Base-by-base conservation (phyloP, 2,888 invertebrate species). In the Philereme vetulata region DNA sequence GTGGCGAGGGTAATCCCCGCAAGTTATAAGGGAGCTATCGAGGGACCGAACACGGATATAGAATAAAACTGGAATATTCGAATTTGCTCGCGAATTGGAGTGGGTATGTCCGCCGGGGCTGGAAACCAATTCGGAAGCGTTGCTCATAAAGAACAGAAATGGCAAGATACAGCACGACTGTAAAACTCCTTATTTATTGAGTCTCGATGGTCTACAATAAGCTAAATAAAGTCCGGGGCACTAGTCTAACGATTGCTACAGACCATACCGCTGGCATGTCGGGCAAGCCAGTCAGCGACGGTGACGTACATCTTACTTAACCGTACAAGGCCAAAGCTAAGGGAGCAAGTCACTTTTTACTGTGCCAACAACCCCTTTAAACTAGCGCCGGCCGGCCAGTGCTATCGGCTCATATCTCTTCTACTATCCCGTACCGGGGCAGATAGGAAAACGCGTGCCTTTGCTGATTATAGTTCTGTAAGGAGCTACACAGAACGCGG, bases 1-100 rank as follows among this genome's bases (percentile, higher is more conserved):
- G 82, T 81, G 81, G 70, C 77, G 72, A 66, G 76, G 81, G 80
- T 78, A 81, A 82, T 82, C 78, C 80, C 60, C 51, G 63, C 76
- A 72, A 76, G 79, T 80, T 84, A 81, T 81, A 74, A 76, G 75
- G 75, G 70, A 72, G 66, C 67, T 71, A 54, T 64, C 69, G 68
- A 69, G 78, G 78, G 72, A 67, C 64, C 38, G 44, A 46, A 60
- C 78, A 60, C 57, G 57, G 80, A 81, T 76, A 50, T 76, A 74
- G 35, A 67, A 67, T 62, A 61, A 56, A 66, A 63, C 79, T 82
- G 72, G 81, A 84, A 78, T 72, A 69, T 65, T 61, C 56, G 65
- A 74, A 74, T 72, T 66, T 70, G 69, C 67, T 71, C 59, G 33
- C 49, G 55, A 60, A 56, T 54, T 65, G 71, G 44, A 59, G 38